Conservation (phyloP, 2,797 vertebrate species). For the Spinibarbus caldwelli region DNA sequence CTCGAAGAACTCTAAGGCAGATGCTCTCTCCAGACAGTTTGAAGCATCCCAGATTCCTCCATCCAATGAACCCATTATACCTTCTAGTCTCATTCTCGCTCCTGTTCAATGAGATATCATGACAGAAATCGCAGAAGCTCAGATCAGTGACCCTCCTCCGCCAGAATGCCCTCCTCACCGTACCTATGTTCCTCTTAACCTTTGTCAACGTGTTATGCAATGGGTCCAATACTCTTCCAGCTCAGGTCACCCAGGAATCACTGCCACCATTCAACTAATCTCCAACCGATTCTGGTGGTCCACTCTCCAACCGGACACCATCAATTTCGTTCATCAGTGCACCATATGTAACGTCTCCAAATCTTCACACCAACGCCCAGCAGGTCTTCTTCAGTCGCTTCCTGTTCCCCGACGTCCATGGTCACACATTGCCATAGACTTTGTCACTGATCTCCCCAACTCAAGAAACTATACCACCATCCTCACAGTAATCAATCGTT, state of each 20-base stretch:
- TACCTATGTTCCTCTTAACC: too few relatives aligned
- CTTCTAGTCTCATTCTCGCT: too few relatives aligned
- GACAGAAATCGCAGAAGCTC: neutral
- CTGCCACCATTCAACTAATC: neutral
- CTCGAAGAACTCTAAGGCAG: too few relatives aligned
- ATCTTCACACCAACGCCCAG: neutral
- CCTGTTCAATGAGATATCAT: too few relatives aligned
- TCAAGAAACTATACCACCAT: too few relatives aligned
- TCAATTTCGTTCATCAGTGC: neutral
- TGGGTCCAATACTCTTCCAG: neutral
- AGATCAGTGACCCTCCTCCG: neutral
- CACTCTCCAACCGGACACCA: neutral
- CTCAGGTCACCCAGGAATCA: neutral
- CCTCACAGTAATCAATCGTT: too few relatives aligned
- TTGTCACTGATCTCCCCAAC: too few relatives aligned
- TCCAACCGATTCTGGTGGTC: neutral
- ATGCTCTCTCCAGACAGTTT: too few relatives aligned
- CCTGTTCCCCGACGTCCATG: too few relatives aligned
- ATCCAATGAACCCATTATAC: too few relatives aligned
- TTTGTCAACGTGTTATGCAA: neutral
- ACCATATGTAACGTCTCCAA: neutral
- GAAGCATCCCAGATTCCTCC: too few relatives aligned
- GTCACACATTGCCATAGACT: neutral
- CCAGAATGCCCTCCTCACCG: neutral
- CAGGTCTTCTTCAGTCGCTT: too few relatives aligned